Evolutionary conservation across 2,888 invertebrate genomes (phyloP).

Genomic region (Drosophila silvestris): DNA sequence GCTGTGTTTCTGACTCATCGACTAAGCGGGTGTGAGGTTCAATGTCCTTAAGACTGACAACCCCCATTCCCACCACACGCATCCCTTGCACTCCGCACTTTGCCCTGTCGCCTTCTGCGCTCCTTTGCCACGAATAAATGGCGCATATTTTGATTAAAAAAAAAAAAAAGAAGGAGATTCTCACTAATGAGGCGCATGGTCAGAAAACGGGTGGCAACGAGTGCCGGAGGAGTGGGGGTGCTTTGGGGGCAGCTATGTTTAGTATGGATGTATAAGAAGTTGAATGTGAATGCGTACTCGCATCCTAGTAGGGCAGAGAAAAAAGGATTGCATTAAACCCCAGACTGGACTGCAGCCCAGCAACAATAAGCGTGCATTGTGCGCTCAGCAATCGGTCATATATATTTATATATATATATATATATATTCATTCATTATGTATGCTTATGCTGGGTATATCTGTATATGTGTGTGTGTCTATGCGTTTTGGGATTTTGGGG

Average conservation of each 20-base stretch:
- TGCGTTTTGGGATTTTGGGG: constrained; percentile 78
- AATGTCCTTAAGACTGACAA: constrained; percentile 65
- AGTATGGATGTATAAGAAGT: constrained; percentile 43
- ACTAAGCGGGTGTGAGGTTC: constrained; percentile 50
- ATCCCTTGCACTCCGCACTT: constrained; percentile 9
- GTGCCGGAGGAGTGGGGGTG: neutral
- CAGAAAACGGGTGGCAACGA: neutral
- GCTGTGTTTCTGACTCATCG: constrained; percentile 54
- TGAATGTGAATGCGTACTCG: constrained; percentile 21
- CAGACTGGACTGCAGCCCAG: constrained; percentile 44
- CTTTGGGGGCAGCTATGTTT: constrained; percentile 17
- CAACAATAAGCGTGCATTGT: constrained; percentile 76
- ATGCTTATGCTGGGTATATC: constrained; percentile 34
- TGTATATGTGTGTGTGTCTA: constrained; percentile 21
- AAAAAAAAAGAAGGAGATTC: constrained; percentile 19
- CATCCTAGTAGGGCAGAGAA: constrained; percentile 54
- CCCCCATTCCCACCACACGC: neutral
- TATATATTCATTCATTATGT: constrained; percentile 4
- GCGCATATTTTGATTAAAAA: constrained; percentile 81
- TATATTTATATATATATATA: constrained; percentile 14
- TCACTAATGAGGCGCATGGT: constrained; percentile 43
- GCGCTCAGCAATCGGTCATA: constrained; percentile 49
- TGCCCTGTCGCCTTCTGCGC: constrained; percentile 29
- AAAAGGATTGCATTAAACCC: constrained; percentile 56
- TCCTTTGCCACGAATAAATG: constrained; percentile 70